Base-by-base conservation (phyloP, 1,140 invertebrate species). In the Anadara kagoshimensis region DNA sequence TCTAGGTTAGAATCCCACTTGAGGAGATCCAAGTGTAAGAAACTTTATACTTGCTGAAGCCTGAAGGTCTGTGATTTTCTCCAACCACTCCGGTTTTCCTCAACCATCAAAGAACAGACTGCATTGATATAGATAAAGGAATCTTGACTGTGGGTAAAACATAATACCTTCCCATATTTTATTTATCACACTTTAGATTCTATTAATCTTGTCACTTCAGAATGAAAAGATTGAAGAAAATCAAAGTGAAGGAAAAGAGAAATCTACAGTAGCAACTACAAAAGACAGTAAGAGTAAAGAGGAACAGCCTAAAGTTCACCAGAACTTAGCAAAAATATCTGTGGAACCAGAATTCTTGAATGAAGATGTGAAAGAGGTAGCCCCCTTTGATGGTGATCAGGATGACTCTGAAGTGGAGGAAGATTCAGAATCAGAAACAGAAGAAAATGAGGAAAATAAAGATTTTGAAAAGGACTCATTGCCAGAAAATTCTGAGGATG, bases 281-380 rank as follows among this genome's bases (percentile, higher is more conserved):
- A 63, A 44, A 24, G 16, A 45, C 14, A 14, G 26, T 5, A 47
- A 47, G 26, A 49, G 16, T 24, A 26, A 47, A 44, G 29, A 36
- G 29, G 56, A 22, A 3, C 41, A 43, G 22, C 83, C 79, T 36
- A 56, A 49, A 26, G 82, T 87, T 14, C 79, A 62, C 44, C 85
- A 87, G 53, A 78, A 86, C 66, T 62, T 85, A 0, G 74, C 61
- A 7, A 83, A 81, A 66, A 83, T 86, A 12, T 56, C 73, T 10
- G 86, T 86, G 8, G 83, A 82, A 41, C 79, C 83, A n/a, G 57
- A 78, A 41, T 86, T 83, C 67, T 70, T 54, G 22, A 83, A 67
- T 26, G 81, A 84, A 11, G 85, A 88, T 78, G 75, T 86, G 0
- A 68, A 77, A 54, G 51, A 75, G 24, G 41, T 82, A 43, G 41